Base-by-base conservation (phyloP, 1,140 invertebrate genomes). In the Ips nitidus region DNA sequence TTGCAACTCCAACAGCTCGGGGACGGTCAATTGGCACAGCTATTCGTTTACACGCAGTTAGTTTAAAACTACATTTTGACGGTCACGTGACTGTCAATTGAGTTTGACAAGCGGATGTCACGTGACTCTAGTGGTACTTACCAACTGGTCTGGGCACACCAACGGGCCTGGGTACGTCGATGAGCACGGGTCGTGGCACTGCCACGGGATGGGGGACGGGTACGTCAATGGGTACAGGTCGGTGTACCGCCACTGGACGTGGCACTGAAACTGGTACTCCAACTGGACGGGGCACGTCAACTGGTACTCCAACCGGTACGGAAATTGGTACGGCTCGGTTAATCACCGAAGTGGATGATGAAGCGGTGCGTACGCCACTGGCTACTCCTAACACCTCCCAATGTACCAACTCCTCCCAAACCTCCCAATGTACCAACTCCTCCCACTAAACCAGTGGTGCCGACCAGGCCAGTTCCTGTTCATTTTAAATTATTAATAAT, bases 161-260 rank as follows among this genome's bases (percentile, higher is more conserved):
- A 22, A 71, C 57, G 2, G 66, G 66, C 6, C 58, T 69, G 50
- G 74, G 71, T n/a, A 73, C 72, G 52, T 69, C 61, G 22, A 75
- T 70, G 38, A 74, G 72, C 8, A 77, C 75, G n/a, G 76, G 70
- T 38, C 76, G 75, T 2, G 78, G 72, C 59, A 80, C 77, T 52
- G 72, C 69, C 22, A 80, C 70, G 41, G 70, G 72, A 7, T 76
- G 73, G 60, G 75, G 71, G 7, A 66, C 73, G 53, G 74, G 74
- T 57, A 70, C 62, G 55, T 64, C 61, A n/a, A 70, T 52, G 5
- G 61, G 69, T 4, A 59, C 52, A 2, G 62, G 69, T 8, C 69
- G 69, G 38, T 59, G 63, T 52, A 70, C 69, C 8, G 60, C 61
- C 4, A 59, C 43, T 36, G 65, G 65, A 45, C 70, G 60, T n/a